A percentile compares a stretch with the other conserved stretches of the same genome.
Evolutionary conservation across 1,140 invertebrate species (phyloP).

Genomic region (Drosophila carrolli): DNA sequence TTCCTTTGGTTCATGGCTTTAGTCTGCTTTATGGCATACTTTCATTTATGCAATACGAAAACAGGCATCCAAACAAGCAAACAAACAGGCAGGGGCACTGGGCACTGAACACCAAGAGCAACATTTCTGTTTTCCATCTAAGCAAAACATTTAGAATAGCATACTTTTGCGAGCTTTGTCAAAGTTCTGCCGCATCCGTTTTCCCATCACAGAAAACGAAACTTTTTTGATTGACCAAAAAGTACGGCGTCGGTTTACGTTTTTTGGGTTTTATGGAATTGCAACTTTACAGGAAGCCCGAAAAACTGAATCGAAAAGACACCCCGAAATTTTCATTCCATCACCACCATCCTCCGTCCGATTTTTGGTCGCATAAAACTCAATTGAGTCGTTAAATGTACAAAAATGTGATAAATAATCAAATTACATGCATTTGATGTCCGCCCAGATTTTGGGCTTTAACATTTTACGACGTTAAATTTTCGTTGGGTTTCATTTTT

Average conservation of each 20-base stretch:
- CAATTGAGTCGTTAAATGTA: constrained; percentile 81
- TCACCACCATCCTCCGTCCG: background rate
- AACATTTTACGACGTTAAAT: constrained; percentile 57
- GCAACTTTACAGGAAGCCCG: constrained; percentile 19
- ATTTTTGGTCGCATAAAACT: constrained; percentile 65
- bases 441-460: constrained; percentile 55
- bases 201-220: constrained; percentile 21
- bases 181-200: constrained; percentile 30
- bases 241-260: constrained; percentile 18
- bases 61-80: constrained; percentile 10
- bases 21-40: constrained; percentile 42
- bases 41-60: constrained; percentile 41
- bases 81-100: background rate
- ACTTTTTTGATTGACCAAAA: constrained; percentile 46
- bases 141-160: constrained; percentile 63
- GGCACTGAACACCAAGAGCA: constrained; percentile 23
- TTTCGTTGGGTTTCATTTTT: constrained; percentile 19
- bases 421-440: constrained; percentile 78
- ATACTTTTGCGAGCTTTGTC: constrained; percentile 66
- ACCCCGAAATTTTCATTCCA: constrained; percentile 13
- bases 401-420: constrained; percentile 82
- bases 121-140: constrained; percentile 62
- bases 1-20: constrained; percentile 54
- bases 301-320: constrained; percentile 38
- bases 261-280: constrained; percentile 29